These are phyloP conservation scores for Taxidea taxus DNA, from an alignment of 2,113 vertebrate genomes.

Conservation along the genomic window DNA sequence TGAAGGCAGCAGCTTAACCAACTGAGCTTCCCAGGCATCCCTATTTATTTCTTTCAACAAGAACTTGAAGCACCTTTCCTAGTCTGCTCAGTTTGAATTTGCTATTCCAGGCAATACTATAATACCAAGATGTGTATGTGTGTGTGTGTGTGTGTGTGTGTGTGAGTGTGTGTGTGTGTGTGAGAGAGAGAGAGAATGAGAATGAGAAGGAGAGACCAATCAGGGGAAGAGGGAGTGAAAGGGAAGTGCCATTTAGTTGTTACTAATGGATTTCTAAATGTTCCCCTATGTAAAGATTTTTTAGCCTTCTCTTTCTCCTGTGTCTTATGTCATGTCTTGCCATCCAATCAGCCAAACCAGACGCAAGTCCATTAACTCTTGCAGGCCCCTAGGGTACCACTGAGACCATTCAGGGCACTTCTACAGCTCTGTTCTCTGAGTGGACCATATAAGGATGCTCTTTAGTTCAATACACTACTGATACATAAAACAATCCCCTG, in stretches of 20 bases:
- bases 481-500: background rate
- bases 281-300: background rate
- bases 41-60: background rate
- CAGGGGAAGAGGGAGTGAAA: background rate
- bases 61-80: slow-evolving; percentile 11
- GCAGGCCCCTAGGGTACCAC: background rate
- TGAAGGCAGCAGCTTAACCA: no score
- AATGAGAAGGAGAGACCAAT: background rate
- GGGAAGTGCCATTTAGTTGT: background rate
- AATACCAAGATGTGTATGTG: background rate
- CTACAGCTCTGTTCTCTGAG: background rate
- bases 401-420: background rate
- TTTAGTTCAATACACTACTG: slow-evolving; percentile 19
- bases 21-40: no score
- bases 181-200: background rate
- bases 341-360: background rate
- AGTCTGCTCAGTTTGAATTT: background rate
- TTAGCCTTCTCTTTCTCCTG: background rate
- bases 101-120: background rate
- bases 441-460: background rate
- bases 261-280: slow-evolving; percentile 34
- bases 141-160: accelerated
- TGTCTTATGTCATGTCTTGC: slow-evolving; percentile 20
- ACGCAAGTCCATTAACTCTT: background rate
- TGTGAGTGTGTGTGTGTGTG: background rate